Evolutionary conservation across 2,113 vertebrate species (phyloP).

Genomic region (Ctenodactylus gundi): DNA sequence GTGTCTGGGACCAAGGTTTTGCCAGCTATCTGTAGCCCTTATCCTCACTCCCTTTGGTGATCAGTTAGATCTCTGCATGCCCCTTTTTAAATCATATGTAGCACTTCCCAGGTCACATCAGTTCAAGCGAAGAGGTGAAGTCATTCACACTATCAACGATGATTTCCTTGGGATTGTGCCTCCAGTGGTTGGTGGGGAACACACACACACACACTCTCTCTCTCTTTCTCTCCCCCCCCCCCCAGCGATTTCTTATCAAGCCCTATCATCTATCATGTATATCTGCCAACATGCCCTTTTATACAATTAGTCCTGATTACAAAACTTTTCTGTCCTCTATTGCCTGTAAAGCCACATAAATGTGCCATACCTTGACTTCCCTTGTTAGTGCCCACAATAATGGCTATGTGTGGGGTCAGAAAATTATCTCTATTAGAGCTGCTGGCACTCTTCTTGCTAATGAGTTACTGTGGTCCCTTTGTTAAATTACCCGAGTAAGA

Average conservation of each 20-base stretch:
- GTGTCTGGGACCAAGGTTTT: slow-evolving; percentile 2
- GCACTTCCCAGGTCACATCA: neutral
- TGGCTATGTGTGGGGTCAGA: neutral
- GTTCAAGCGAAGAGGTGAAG: neutral
- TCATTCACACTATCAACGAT: neutral
- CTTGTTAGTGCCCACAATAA: neutral
- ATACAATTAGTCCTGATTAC: neutral
- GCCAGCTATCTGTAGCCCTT: neutral
- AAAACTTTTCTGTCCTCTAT: neutral
- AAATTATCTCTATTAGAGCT: neutral
- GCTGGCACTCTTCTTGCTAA: neutral
- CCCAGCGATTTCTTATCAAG: slow-evolving; percentile 28
- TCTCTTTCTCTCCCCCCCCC: too few relatives aligned
- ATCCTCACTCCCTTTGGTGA: neutral
- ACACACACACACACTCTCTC: neutral
- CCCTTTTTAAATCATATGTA: neutral
- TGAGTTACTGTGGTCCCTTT: neutral
- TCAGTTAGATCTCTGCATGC: neutral
- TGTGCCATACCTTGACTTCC: neutral
- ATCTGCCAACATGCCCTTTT: neutral
- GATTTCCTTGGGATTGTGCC: neutral
- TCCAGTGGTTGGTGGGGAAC: neutral
- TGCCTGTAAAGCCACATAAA: neutral
- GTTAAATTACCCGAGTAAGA: neutral
- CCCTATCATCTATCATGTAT: neutral